These are phyloP conservation scores for Automeris io DNA, from an alignment of 2,888 invertebrate species.

Conservation along the genomic window DNA sequence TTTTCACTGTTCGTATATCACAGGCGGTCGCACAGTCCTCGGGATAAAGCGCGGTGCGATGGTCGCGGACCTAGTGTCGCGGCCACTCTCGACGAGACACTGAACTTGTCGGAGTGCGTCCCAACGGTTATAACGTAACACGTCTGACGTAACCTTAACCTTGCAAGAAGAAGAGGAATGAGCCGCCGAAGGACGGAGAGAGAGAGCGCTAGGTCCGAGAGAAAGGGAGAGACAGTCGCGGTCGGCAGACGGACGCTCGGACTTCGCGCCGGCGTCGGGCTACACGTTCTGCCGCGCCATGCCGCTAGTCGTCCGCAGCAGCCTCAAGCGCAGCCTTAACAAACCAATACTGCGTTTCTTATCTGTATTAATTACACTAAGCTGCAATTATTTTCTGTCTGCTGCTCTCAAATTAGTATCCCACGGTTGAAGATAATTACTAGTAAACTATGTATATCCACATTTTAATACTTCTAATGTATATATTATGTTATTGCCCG, in stretches of 20 bases:
- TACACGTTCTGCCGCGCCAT: constrained; percentile 20
- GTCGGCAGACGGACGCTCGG: constrained; percentile 28
- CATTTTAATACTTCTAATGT: too few species aligned
- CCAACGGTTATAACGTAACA: constrained; percentile 78
- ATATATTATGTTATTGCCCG: too few species aligned
- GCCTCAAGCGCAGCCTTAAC: constrained; percentile 6
- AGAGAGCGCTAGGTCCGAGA: constrained; percentile 69
- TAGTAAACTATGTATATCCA: constrained; percentile 5
- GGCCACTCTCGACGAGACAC: constrained; percentile 75
- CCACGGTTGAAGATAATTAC: not conserved
- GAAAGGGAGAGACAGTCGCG: constrained; percentile 66
- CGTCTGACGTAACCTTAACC: constrained; percentile 78
- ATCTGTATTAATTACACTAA: constrained; percentile 6
- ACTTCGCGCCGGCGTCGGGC: constrained; percentile 28
- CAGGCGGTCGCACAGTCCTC: constrained; percentile 66
- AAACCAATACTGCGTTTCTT: constrained; percentile 4
- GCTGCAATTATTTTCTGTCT: not conserved
- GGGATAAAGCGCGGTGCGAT: constrained; percentile 49
- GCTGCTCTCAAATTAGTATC: not conserved
- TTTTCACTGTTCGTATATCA: constrained; percentile 74
- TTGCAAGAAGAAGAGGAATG: constrained; percentile 77
- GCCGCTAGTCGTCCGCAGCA: constrained; percentile 18
- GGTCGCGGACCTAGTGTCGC: constrained; percentile 67
- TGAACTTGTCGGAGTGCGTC: constrained; percentile 74
- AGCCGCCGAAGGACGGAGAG: constrained; percentile 74